A percentile compares a stretch with the other conserved stretches of the same genome.
Evolutionary conservation across 2,113 vertebrate species (phyloP).

Genomic region (Zapus hudsonius): DNA sequence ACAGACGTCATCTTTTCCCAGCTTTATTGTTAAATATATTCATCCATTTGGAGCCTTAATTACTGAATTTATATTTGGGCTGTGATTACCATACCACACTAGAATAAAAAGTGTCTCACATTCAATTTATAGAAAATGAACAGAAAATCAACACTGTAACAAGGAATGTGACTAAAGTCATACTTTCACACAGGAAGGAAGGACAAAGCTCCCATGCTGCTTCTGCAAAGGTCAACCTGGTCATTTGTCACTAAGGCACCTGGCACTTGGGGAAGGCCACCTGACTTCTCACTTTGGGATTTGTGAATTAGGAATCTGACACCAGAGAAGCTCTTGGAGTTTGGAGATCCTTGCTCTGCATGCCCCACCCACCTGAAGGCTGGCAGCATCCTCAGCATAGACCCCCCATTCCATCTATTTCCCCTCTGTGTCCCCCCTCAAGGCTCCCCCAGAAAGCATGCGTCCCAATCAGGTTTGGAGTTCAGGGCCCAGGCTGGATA

Average conservation of each 20-base stretch:
- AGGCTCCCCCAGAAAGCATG: background rate
- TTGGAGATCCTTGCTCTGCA: background rate
- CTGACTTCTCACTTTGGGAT: background rate
- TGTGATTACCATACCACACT: constrained; percentile 47
- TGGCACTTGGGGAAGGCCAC: background rate
- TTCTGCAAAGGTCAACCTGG: background rate
- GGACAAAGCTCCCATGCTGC: background rate
- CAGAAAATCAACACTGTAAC: background rate
- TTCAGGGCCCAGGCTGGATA: background rate
- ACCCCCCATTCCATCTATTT: background rate
- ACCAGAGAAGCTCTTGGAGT: too few relatives aligned
- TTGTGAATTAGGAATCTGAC: background rate
- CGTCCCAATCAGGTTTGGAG: background rate
- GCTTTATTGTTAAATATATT: constrained; percentile 54
- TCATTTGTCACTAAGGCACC: background rate
- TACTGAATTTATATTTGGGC: constrained; percentile 52
- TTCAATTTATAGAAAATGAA: constrained; percentile 53
- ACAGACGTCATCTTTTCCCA: constrained; percentile 24
- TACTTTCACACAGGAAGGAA: background rate
- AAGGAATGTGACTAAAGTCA: constrained; percentile 7
- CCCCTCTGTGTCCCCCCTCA: background rate
- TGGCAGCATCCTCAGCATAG: background rate
- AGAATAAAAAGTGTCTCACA: constrained; percentile 50
- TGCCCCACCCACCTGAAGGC: background rate
- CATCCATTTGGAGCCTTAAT: constrained; percentile 50